These are phyloP conservation scores for Melinaea menophilus DNA, from an alignment of 2,888 invertebrate species.

Conservation along the genomic window DNA sequence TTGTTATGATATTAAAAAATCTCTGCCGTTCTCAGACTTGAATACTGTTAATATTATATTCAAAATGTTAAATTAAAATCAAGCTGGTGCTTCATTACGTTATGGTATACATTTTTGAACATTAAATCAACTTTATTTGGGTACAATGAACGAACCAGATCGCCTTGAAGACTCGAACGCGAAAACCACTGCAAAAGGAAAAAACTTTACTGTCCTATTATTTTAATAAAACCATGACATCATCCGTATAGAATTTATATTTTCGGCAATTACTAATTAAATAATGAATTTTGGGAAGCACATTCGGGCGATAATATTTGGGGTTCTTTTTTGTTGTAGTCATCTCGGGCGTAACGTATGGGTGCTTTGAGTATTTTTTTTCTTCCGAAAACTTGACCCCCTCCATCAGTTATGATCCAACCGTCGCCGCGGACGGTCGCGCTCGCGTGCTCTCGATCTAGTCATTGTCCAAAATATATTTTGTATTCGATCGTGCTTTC, in stretches of 20 bases:
- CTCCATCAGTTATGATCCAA: constrained; percentile 70
- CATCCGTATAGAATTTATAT: constrained; percentile 19
- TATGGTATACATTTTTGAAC: constrained; percentile 39
- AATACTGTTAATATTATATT: neutral
- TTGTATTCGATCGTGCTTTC: constrained; percentile 25
- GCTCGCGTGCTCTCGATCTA: constrained; percentile 64
- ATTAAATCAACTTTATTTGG: constrained; percentile 42
- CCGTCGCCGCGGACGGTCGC: constrained; percentile 70
- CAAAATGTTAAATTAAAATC: constrained; percentile 17
- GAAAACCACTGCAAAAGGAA: constrained; percentile 38
- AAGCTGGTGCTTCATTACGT: constrained; percentile 22
- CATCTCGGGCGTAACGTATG: constrained; percentile 75
- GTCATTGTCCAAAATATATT: constrained; percentile 72
- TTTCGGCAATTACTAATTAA: constrained; percentile 11
- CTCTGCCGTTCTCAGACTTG: too few relatives aligned
- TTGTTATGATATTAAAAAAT: too few relatives aligned
- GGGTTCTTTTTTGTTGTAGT: constrained; percentile 75
- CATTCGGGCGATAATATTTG: constrained; percentile 64
- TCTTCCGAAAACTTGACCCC: constrained; percentile 71
- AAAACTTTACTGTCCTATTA: constrained; percentile 25
- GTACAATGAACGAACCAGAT: constrained; percentile 69
- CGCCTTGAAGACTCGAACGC: constrained; percentile 63
- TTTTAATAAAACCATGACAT: constrained; percentile 26
- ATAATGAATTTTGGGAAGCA: constrained; percentile 57
- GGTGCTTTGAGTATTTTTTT: constrained; percentile 66